Percentiles rank a stretch among this genome's conserved stretches.
Evolutionary conservation across 2,888 invertebrate species (phyloP).

Genomic region (Rhingia rostrata): DNA sequence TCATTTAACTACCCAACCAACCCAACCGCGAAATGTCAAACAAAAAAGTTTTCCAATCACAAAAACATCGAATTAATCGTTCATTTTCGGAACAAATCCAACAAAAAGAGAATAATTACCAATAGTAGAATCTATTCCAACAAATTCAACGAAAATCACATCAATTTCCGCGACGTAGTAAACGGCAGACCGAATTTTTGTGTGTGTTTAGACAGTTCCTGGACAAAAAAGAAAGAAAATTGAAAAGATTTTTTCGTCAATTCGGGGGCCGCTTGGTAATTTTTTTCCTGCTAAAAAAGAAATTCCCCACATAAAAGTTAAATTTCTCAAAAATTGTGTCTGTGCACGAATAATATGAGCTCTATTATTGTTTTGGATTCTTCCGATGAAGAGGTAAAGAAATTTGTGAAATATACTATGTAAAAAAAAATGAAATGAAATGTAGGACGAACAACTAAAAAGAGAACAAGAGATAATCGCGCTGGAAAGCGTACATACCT

Average conservation of each 20-base stretch:
- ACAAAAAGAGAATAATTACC: slow-evolving; percentile 75
- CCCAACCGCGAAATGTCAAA: slow-evolving; percentile 75
- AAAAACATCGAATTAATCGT: slow-evolving; percentile 77
- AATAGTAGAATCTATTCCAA: slow-evolving; percentile 62
- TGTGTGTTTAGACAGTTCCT: slow-evolving; percentile 26
- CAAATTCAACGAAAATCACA: slow-evolving; percentile 57
- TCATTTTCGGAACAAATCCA: slow-evolving; percentile 76
- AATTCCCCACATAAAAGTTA: not conserved
- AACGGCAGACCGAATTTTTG: slow-evolving; percentile 7
- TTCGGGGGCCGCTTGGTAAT: slow-evolving; percentile 50
- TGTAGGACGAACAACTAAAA: slow-evolving; percentile 49
- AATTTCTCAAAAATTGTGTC: not conserved
- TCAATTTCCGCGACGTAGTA: slow-evolving; percentile 66
- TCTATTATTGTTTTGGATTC: slow-evolving; percentile 82
- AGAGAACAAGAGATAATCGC: slow-evolving; percentile 38
- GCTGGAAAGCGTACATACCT: slow-evolving; percentile 61
- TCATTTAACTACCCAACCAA: slow-evolving; percentile 56
- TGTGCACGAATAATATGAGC: slow-evolving; percentile 76
- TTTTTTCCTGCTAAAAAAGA: slow-evolving; percentile 24
- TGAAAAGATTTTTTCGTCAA: not conserved
- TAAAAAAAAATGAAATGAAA: slow-evolving; percentile 17
- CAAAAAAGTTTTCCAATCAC: slow-evolving; percentile 75
- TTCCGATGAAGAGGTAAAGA: slow-evolving; percentile 82
- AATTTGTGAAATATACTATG: slow-evolving; percentile 71
- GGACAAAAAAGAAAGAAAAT: slow-evolving; percentile 29